Evolutionary conservation across 2,113 vertebrate genomes (phyloP).

Genomic region (Arizona elegans): DNA sequence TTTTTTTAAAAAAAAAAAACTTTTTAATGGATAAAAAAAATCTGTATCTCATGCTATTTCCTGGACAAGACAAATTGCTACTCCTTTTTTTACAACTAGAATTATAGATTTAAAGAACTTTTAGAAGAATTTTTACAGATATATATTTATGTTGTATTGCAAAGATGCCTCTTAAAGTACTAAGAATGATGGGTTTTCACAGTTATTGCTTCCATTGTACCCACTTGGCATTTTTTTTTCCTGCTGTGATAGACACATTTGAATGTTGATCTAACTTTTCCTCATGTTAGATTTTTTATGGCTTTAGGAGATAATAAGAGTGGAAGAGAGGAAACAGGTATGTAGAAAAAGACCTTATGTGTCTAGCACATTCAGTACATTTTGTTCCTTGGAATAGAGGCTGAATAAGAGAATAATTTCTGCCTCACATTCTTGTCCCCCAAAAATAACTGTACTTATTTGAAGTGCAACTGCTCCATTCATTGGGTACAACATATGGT

Average conservation of each 20-base stretch:
- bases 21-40: slow-evolving; percentile 29
- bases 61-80: slow-evolving; percentile 2
- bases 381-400: background rate
- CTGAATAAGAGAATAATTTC: background rate
- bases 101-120: slow-evolving; percentile 55
- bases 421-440: background rate
- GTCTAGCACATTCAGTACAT: background rate
- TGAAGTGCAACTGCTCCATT: background rate
- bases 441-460: background rate
- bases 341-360: background rate
- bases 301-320: background rate
- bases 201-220: slow-evolving; percentile 32
- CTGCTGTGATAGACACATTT: slow-evolving; percentile 20
- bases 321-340: rapidly evolving
- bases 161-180: slow-evolving; percentile 36
- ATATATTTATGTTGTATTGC: background rate
- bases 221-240: background rate
- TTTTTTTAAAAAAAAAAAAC: background rate
- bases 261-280: slow-evolving; percentile 31
- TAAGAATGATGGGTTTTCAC: slow-evolving; percentile 30
- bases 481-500: background rate
- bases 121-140: slow-evolving; percentile 53
- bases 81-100: slow-evolving; percentile 36
- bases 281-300: background rate
- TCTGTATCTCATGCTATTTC: slow-evolving; percentile 16